Conservation (phyloP, 2,888 invertebrate species). For the Pocota personata region DNA sequence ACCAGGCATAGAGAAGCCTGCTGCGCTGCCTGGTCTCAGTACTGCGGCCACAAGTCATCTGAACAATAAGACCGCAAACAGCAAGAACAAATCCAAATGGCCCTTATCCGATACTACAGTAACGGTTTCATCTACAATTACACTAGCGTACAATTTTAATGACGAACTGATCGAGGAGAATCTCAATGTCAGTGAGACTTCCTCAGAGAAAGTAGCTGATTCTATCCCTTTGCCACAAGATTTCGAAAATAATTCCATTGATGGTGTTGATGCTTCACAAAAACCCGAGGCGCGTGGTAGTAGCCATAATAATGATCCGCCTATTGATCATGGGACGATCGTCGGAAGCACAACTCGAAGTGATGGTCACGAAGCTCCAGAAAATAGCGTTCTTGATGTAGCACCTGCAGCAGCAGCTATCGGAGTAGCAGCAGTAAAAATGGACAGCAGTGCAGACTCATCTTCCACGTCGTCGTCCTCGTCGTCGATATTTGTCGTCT, state of each 20-base stretch:
- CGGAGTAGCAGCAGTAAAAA: conserved; percentile 42
- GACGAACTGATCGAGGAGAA: conserved; percentile 34
- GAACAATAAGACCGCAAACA: conserved; percentile 78
- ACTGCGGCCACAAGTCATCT: conserved; percentile 76
- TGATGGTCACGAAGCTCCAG: conserved; percentile 30
- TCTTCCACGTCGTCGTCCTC: conserved; percentile 27
- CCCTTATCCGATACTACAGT: conserved; percentile 77
- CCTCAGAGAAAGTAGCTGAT: conserved; percentile 79
- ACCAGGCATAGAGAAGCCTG: conserved; percentile 79
- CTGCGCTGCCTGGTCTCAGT: conserved; percentile 75
- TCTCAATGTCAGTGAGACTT: conserved; percentile 74
- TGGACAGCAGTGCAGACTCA: conserved; percentile 42
- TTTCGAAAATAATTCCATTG: conserved; percentile 82
- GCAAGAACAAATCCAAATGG: conserved; percentile 80
- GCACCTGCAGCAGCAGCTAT: conserved; percentile 66
- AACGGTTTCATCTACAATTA: conserved; percentile 45
- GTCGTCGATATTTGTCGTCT: conserved; percentile 60
- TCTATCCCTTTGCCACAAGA: conserved; percentile 79
- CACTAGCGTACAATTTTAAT: conserved; percentile 40
- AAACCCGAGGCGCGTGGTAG: conserved; percentile 22
- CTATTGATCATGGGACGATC: conserved; percentile 2
- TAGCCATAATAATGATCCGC: conserved; percentile 6
- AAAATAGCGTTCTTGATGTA: conserved; percentile 46
- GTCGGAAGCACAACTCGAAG: conserved; percentile 29
- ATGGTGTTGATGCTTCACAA: conserved; percentile 77